phyloP scores from a whole-genome alignment of 1,140 invertebrate genomes.

The Drosophila lacertosa region DNA sequence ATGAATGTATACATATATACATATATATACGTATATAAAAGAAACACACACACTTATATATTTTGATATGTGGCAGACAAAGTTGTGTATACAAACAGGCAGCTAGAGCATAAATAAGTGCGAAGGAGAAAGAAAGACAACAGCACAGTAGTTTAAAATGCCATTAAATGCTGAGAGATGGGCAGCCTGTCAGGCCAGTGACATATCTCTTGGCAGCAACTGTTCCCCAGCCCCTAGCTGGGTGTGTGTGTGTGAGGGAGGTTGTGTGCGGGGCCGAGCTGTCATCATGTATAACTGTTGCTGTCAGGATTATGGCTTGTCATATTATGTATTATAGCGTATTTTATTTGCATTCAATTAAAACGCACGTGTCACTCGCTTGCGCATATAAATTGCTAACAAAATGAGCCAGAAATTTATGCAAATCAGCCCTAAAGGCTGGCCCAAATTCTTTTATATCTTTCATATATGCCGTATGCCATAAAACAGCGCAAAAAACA shows the following conservation, averaged over 20 bases:
- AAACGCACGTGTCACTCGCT: slow-evolving; percentile 72
- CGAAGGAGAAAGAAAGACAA: neutral
- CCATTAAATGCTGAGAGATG: slow-evolving; percentile 64
- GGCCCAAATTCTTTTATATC: slow-evolving; percentile 28
- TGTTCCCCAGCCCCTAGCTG: neutral
- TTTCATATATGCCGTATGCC: slow-evolving; percentile 34
- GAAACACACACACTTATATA: slow-evolving; percentile 14
- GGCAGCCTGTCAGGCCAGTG: slow-evolving; percentile 46
- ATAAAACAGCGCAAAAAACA: slow-evolving; percentile 57
- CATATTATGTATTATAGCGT: slow-evolving; percentile 77
- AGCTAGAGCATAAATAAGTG: neutral
- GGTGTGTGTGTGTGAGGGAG: slow-evolving; percentile 26
- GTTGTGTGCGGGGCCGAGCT: slow-evolving; percentile 37
- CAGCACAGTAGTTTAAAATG: slow-evolving; percentile 72
- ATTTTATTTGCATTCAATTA: slow-evolving; percentile 83
- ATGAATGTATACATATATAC: slow-evolving; percentile 57
- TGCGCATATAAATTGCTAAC: slow-evolving; percentile 75
- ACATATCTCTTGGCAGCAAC: slow-evolving; percentile 43
- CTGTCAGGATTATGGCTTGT: slow-evolving; percentile 79
- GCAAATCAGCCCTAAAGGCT: slow-evolving; percentile 49
- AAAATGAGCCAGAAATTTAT: slow-evolving; percentile 76
- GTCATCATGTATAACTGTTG: slow-evolving; percentile 78
- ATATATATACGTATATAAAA: slow-evolving; percentile 8
- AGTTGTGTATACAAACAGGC: slow-evolving; percentile 16
- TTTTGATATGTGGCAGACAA: slow-evolving; percentile 11